phyloP scores from a whole-genome alignment of 2,113 vertebrate genomes.

The Salvator merianae region DNA sequence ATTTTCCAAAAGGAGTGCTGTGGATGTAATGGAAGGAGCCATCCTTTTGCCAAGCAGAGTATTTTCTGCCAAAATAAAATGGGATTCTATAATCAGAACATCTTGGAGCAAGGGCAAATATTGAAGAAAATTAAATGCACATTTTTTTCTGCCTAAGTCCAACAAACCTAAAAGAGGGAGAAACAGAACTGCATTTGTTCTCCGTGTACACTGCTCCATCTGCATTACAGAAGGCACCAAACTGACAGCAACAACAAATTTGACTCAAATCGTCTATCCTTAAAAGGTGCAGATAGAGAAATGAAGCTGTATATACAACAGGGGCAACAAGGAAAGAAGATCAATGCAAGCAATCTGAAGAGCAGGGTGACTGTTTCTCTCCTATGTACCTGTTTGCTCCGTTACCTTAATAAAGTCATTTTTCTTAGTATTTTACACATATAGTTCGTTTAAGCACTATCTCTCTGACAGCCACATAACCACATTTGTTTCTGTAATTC shows the following conservation, averaged over 20 bases:
- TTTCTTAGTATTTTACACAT: neutral
- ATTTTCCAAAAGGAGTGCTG: constrained; percentile 91
- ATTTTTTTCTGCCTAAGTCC: neutral
- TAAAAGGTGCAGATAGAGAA: neutral
- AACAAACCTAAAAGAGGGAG: neutral
- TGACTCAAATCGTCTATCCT: neutral
- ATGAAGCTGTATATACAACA: neutral
- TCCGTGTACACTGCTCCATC: neutral
- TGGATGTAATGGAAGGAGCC: constrained; percentile 94
- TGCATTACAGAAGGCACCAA: too few relatives aligned
- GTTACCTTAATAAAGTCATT: neutral
- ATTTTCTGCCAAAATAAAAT: constrained; percentile 82
- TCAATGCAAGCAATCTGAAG: neutral
- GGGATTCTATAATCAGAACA: constrained; percentile 43
- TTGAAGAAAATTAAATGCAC: neutral
- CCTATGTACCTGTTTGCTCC: neutral
- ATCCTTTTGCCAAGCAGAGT: constrained; percentile 87
- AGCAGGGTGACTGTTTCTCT: neutral
- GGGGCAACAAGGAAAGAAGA: neutral
- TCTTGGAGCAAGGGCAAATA: constrained; percentile 21
- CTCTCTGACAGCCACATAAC: neutral
- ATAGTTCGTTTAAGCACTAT: neutral
- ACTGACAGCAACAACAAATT: too few relatives aligned
- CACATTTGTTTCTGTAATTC: constrained; percentile 3
- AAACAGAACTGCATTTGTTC: neutral